Base-by-base conservation (phyloP, 2,113 vertebrate genomes). In the Dascyllus trimaculatus region DNA sequence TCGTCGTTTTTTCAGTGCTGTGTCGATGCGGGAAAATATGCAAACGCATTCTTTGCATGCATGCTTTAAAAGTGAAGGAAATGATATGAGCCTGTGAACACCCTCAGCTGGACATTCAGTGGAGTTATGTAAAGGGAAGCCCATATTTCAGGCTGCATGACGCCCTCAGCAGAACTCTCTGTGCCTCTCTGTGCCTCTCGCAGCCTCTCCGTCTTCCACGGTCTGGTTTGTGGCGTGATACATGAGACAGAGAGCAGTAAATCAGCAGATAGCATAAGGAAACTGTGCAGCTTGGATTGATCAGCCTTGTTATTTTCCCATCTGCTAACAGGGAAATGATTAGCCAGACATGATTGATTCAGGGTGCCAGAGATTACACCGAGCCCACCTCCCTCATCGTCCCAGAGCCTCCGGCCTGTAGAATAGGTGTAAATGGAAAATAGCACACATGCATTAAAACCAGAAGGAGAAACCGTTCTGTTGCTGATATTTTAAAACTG, bases 251-350 rank as follows among this genome's bases (percentile, higher is more conserved):
- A 48, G 85, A 43, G 83, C 81, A 82, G 78, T 91, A 91, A 93
- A 91, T 92, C 85, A 90, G 17, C 58, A 70, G 85, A 82, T 90
- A 84, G 81, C 85, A 70, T 63, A 78, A 83, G 86, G 89, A 89
- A 81, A 84, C 76, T 40, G 56, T 78, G 75, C 82, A 88, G 80
- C 84, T 80, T 84, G 82, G 79, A 88, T 91, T 88, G 84, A 91
- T 91, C 89, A 81, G 83, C 80, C 87, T 72, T 88, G 87, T 92
- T 91, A 87, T 89, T 86, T 90, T 82, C 83, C 78, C 83, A 90
- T 93, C 85, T 91, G 88, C 76, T 82, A 76, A 87, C 85, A 65
- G 78, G 88, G 86, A 88, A 90, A 91, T 85, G 88, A 92, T 93
- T 86, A 91, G 82, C n/a, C 59, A 80, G 85, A 84, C 88, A 75